A percentile compares a stretch with the other conserved stretches of the same genome.
phyloP scores from a whole-genome alignment of 2,797 vertebrate species.

The Dromococcyx pavoninus region DNA sequence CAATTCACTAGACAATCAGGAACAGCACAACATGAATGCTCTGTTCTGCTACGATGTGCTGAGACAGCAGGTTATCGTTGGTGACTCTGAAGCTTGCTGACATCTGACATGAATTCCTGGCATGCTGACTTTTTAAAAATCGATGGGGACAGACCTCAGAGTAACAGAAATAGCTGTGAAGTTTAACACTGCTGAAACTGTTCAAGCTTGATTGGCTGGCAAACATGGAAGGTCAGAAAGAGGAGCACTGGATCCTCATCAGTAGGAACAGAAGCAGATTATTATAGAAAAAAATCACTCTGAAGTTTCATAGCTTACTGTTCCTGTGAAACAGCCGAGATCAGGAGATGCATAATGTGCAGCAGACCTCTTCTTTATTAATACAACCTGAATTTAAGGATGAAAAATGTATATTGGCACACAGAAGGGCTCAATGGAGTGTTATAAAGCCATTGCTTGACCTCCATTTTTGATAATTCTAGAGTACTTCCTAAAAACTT shows the following conservation, averaged over 20 bases:
- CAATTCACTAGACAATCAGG: conserved; percentile 75
- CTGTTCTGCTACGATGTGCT: conserved; percentile 65
- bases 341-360: conserved; percentile 68
- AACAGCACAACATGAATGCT: conserved; percentile 60
- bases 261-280: conserved; percentile 69
- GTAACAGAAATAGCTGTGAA: conserved; percentile 70
- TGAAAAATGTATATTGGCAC: conserved; percentile 63
- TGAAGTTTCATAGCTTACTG: conserved; percentile 66
- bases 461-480: conserved; percentile 60
- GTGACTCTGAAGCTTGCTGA: conserved; percentile 72
- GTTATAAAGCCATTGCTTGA: conserved; percentile 46
- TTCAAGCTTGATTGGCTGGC: conserved; percentile 68
- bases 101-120: conserved; percentile 77
- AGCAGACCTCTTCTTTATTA: conserved; percentile 71
- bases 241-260: conserved; percentile 67
- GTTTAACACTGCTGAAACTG: conserved; percentile 70
- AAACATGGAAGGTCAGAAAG: conserved; percentile 69
- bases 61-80: conserved; percentile 73
- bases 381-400: conserved; percentile 70
- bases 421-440: conserved; percentile 39
- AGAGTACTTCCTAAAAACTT: conserved; percentile 36
- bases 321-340: conserved; percentile 63
- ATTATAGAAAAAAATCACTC: conserved; percentile 61
- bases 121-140: conserved; percentile 72
- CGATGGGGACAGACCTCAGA: conserved; percentile 72